phyloP scores from a whole-genome alignment of 2,113 vertebrate species.

The Lophius piscatorius region DNA sequence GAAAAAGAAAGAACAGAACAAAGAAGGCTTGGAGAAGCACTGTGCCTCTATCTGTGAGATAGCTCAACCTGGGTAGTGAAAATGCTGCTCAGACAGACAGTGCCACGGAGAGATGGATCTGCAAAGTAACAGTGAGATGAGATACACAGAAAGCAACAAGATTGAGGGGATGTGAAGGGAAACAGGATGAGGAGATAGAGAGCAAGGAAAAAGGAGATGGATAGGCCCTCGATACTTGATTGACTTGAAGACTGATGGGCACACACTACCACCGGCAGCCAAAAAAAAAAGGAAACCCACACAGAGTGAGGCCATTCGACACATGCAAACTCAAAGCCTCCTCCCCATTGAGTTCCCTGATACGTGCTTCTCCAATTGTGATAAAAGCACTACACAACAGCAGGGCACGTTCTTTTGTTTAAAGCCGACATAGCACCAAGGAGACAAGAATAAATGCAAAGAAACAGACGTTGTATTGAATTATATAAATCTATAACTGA shows the following conservation, averaged over 20 bases:
- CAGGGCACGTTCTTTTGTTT: constrained; percentile 6
- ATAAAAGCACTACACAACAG: constrained; percentile 26
- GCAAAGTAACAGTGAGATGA: constrained; percentile 31
- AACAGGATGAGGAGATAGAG: constrained; percentile 17
- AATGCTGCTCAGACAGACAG: constrained; percentile 10
- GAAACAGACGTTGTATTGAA: constrained; percentile 1
- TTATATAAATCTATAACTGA: constrained; percentile 24
- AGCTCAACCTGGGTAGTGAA: constrained; percentile 30
- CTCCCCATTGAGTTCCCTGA: constrained; percentile 17
- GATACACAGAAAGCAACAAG: constrained; percentile 34
- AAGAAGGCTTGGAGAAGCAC: constrained; percentile 3
- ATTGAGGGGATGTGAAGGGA: constrained; percentile 28
- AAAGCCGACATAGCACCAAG: no score
- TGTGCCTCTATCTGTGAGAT: constrained; percentile 43
- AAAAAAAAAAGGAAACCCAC: constrained; percentile 27
- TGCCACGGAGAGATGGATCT: constrained; percentile 40
- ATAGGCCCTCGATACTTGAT: constrained; percentile 32
- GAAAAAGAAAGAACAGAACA: constrained; percentile 21
- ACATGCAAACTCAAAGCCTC: neutral
- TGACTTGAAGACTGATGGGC: constrained; percentile 43
- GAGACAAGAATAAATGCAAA: constrained; percentile 1
- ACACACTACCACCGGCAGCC: constrained; percentile 17
- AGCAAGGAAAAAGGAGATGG: constrained; percentile 27
- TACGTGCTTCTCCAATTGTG: constrained; percentile 27
- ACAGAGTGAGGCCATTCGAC: constrained; percentile 8